Evolutionary conservation across 37 sponge, comb jelly and placozoan genomes (phyloP), one percentile per base, ranked within the genome.

Genomic region (Mnemiopsis leidyi): DNA sequence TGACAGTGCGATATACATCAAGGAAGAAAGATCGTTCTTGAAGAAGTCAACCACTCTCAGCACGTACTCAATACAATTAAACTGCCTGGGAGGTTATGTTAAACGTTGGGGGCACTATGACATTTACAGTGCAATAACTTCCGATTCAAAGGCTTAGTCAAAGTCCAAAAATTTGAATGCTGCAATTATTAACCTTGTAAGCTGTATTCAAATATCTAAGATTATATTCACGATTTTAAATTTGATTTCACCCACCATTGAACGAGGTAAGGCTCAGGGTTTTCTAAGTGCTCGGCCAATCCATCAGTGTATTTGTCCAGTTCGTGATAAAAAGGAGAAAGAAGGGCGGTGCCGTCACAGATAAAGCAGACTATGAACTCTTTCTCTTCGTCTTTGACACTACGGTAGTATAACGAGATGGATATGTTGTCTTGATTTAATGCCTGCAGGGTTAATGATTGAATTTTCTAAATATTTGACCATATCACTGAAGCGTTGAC

Each of bases 281-380:
- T 5, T n/a, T 1, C 90, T 1, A 38, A 3, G 23, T 85, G 39
- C 0, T 23, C 7, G 26, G 39, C 36, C 35, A 85, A 40, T 5
- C 3, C 16, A 33, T 85, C 90, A 39, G 90, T 85, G 35, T 85
- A 85, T 61, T 85, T 85, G 90, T 85, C 90, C 90, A 85, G 48
- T 28, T 85, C 90, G 25, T 40, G 90, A 28, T 85, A 85, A 40
- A 85, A 85, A 61, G 90, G 90, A 32, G 90, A 85, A 18, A 85
- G 35, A 25, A 40, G 61, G 35, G 61, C 90, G 24, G 33, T 38
- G 25, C 61, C 90, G 0, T 38, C 40, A 39, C 40, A 38, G 16
- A 85, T 85, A 26, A 40, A 85, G 25, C 90, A 85, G 13, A 85
- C 90, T 13, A 85, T 37, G 23, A 39, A 35, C 0, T 37, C 48